Evolutionary conservation across 2,888 invertebrate genomes (phyloP).

Genomic region (Gari tellinella): DNA sequence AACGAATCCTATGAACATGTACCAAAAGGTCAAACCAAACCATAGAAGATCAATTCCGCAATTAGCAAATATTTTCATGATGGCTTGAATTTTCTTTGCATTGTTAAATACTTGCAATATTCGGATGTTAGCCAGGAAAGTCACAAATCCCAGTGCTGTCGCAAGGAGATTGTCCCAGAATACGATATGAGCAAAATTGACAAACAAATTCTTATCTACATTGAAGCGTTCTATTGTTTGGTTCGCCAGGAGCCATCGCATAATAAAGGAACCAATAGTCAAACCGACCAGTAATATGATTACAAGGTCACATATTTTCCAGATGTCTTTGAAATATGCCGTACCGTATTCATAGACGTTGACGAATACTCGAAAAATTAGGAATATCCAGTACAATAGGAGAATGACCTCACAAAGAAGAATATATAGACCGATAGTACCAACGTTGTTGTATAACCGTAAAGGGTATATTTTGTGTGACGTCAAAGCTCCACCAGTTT

Average conservation of each 20-base stretch:
- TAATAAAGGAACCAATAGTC: constrained; percentile 40
- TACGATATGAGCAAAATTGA: constrained; percentile 66
- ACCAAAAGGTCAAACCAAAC: constrained; percentile 63
- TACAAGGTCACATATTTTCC: constrained; percentile 57
- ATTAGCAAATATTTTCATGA: constrained; percentile 29
- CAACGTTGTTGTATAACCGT: constrained; percentile 43
- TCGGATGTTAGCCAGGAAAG: constrained; percentile 66
- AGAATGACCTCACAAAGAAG: constrained; percentile 59
- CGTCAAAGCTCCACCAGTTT: constrained; percentile 58
- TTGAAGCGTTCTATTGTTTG: constrained; percentile 52
- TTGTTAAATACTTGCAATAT: constrained; percentile 68
- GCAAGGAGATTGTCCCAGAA: constrained; percentile 69
- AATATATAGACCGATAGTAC: constrained; percentile 48
- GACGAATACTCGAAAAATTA: constrained; percentile 42
- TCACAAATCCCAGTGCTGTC: constrained; percentile 54
- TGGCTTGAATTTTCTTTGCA: constrained; percentile 61
- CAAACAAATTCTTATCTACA: constrained; percentile 51
- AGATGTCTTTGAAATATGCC: constrained; percentile 45
- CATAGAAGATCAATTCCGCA: constrained; percentile 60
- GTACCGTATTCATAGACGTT: constrained; percentile 40
- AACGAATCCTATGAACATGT: constrained; percentile 64
- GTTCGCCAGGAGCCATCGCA: constrained; percentile 37
- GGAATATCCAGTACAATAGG: constrained; percentile 39
- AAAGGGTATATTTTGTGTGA: constrained; percentile 48
- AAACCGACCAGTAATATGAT: constrained; percentile 29